phyloP scores from a whole-genome alignment of 2,113 vertebrate genomes.

The Puntigrus tetrazona region DNA sequence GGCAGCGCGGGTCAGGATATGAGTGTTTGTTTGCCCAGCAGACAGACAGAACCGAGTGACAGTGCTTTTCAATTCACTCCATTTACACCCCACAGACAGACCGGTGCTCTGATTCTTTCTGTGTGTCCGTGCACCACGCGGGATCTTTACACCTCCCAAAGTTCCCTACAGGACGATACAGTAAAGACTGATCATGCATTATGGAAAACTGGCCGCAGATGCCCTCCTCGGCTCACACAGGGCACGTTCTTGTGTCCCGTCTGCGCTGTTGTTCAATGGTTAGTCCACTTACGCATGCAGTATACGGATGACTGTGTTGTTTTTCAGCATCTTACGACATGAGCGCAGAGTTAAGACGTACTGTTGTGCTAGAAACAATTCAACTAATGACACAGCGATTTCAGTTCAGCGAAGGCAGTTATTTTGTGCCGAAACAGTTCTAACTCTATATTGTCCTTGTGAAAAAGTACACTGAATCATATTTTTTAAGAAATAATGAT shows the following conservation, averaged over 20 bases:
- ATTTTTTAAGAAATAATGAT: background rate
- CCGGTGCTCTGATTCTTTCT: background rate
- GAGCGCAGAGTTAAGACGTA: background rate
- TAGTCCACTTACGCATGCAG: background rate
- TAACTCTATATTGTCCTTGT: background rate
- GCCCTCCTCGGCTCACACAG: background rate
- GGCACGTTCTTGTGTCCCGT: background rate
- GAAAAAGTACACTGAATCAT: background rate
- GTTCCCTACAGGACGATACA: background rate
- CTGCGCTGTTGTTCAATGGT: background rate
- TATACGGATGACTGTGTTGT: background rate
- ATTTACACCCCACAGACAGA: slow-evolving; percentile 27
- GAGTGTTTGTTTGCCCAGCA: slow-evolving; percentile 20
- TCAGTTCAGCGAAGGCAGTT: too few relatives aligned
- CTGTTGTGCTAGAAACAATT: background rate
- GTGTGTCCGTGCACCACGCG: background rate
- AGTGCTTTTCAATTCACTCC: slow-evolving; percentile 22
- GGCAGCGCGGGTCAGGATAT: slow-evolving; percentile 8
- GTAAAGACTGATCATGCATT: background rate
- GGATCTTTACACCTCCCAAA: slow-evolving; percentile 6
- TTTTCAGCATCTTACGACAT: background rate
- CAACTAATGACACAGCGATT: background rate
- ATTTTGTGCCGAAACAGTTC: too few relatives aligned
- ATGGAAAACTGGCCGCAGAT: background rate
- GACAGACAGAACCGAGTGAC: slow-evolving; percentile 23